phyloP scores from a whole-genome alignment of 2,888 invertebrate species.

The Ichneumon xanthorius region DNA sequence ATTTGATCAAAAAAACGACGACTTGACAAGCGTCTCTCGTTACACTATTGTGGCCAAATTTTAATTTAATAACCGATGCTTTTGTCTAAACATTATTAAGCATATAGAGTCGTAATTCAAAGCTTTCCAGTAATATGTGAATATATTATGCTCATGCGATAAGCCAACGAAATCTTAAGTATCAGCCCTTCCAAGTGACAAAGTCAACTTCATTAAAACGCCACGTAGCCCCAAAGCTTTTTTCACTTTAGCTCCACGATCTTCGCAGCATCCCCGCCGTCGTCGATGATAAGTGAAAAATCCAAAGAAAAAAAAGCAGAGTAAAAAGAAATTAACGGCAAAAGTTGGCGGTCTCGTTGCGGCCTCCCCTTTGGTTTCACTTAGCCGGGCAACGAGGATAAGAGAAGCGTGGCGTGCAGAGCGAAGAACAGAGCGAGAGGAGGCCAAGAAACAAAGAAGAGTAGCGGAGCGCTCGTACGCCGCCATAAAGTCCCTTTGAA shows the following conservation, averaged over 20 bases:
- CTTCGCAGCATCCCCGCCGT: slow-evolving; percentile 10
- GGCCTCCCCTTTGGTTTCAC: slow-evolving; percentile 67
- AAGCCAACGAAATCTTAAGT: neutral
- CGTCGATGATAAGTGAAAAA: slow-evolving; percentile 46
- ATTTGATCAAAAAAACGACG: neutral
- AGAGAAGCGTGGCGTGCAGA: slow-evolving; percentile 13
- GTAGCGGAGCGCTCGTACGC: slow-evolving; percentile 39
- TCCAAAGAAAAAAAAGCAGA: slow-evolving; percentile 2
- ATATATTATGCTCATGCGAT: neutral
- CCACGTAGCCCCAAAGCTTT: neutral
- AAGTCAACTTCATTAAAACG: neutral
- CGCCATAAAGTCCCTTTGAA: slow-evolving; percentile 66
- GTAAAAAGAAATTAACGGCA: slow-evolving; percentile 37
- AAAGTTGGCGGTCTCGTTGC: slow-evolving; percentile 63
- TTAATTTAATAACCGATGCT: neutral
- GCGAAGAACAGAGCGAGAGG: slow-evolving; percentile 27
- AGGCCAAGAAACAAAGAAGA: slow-evolving; percentile 51
- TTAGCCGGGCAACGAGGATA: slow-evolving; percentile 49
- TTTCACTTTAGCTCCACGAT: neutral
- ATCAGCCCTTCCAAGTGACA: neutral
- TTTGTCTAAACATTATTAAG: neutral
- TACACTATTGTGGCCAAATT: neutral
- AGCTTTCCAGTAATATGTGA: neutral
- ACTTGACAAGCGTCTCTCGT: neutral
- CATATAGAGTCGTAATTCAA: neutral